A percentile compares a stretch with the other conserved stretches of the same genome.
Evolutionary conservation across 2,113 vertebrate species (phyloP).

Genomic region (Ptilonorhynchus violaceus): DNA sequence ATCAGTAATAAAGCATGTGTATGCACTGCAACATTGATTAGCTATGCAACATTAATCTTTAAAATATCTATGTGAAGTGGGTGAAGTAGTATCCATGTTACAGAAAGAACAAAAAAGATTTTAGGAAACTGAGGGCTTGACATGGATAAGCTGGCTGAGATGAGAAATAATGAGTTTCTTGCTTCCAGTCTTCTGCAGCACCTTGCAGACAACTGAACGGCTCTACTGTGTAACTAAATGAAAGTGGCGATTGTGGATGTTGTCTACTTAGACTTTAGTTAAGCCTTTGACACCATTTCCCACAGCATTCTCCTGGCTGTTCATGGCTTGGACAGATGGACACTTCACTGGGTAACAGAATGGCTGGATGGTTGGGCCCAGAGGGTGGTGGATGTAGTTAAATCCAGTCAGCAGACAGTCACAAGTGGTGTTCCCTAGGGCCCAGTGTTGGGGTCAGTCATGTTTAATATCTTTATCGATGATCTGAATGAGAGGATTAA

Average conservation of each 20-base stretch:
- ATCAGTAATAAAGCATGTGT: not conserved
- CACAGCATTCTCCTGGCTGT: not conserved
- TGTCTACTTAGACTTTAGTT: not conserved
- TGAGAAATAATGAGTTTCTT: not conserved
- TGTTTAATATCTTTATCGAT: not conserved
- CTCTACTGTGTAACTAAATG: not conserved
- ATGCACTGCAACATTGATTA: slow-evolving; percentile 6
- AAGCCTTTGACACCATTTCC: not conserved
- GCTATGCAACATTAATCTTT: slow-evolving; percentile 1
- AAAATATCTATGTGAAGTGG: not conserved
- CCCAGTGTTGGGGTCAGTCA: not conserved
- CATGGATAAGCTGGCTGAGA: not conserved
- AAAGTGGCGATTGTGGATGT: not conserved
- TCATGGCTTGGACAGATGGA: accelerated
- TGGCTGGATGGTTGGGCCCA: not conserved
- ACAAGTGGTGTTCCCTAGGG: not conserved
- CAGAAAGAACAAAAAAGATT: not conserved
- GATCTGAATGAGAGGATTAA: not conserved
- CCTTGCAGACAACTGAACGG: not conserved
- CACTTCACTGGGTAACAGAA: not conserved
- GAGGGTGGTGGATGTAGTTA: not conserved
- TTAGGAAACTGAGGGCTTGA: not conserved
- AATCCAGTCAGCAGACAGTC: not conserved
- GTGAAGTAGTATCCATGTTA: not conserved
- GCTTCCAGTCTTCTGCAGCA: not conserved